A percentile compares a stretch with the other conserved stretches of the same genome.
Evolutionary conservation across 2,888 invertebrate genomes (phyloP).

Genomic region (Pterostichus madidus): DNA sequence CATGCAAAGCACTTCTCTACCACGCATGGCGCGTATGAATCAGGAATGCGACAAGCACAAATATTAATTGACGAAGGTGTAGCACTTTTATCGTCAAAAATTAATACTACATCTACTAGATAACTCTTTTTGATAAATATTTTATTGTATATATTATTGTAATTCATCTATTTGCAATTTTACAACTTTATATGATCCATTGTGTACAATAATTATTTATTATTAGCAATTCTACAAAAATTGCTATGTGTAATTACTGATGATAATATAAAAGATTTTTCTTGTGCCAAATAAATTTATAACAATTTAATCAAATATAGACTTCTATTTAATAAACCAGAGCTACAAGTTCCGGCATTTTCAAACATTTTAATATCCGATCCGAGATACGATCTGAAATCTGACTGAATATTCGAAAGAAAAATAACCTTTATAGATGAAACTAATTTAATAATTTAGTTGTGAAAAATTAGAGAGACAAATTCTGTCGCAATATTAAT

Average conservation of each 20-base stretch:
- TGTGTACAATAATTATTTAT: background rate
- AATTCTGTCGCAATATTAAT: too few species aligned
- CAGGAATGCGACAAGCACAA: conserved; percentile 79
- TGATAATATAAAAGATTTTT: conserved; percentile 13
- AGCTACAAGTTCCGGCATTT: too few species aligned
- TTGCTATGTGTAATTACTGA: background rate
- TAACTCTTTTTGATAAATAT: conserved; percentile 10
- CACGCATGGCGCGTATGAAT: conserved; percentile 83
- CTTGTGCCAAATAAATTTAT: conserved; percentile 35
- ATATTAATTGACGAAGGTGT: conserved; percentile 72
- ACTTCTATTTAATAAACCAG: too few species aligned
- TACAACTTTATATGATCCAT: background rate
- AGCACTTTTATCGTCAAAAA: background rate
- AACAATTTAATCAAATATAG: background rate
- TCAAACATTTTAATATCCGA: too few species aligned
- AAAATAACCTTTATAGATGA: too few species aligned
- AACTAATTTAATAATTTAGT: too few species aligned
- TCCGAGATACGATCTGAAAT: too few species aligned
- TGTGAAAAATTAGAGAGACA: too few species aligned
- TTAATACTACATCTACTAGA: background rate
- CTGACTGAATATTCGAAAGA: too few species aligned
- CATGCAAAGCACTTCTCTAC: conserved; percentile 82
- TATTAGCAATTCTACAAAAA: background rate
- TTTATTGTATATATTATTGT: background rate
- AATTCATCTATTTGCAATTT: background rate